Percentiles rank a stretch among this genome's conserved stretches.
These are phyloP conservation scores for Periplaneta americana DNA, from an alignment of 1,140 invertebrate genomes.

Conservation along the genomic window DNA sequence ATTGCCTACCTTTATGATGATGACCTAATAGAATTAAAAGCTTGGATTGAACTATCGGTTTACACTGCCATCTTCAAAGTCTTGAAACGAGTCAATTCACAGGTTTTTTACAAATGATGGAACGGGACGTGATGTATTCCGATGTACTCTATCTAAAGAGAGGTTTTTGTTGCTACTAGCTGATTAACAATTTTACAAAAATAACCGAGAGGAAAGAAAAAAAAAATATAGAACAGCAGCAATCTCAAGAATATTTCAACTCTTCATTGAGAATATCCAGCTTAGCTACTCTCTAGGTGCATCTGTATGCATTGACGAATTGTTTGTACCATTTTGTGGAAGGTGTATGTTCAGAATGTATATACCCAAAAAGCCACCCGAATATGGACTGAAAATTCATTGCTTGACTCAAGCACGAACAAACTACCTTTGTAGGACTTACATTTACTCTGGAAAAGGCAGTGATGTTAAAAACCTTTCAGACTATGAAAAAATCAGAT, in stretches of 20 bases:
- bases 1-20: too few species aligned
- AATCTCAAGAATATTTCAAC: constrained; percentile 27
- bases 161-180: background rate
- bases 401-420: constrained; percentile 1
- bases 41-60: background rate
- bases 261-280: constrained; percentile 35
- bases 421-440: constrained; percentile 26
- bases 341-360: constrained; percentile 36
- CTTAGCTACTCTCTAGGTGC: constrained; percentile 26
- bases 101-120: background rate
- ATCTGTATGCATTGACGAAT: constrained; percentile 30
- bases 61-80: background rate
- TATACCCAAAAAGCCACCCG: constrained; percentile 39
- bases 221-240: constrained; percentile 20
- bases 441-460: constrained; percentile 22
- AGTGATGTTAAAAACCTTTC: background rate
- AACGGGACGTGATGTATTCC: too few species aligned
- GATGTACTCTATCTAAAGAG: background rate
- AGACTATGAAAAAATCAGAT: background rate
- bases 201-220: background rate
- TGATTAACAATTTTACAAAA: background rate
- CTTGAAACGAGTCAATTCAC: background rate
- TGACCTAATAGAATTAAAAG: too few species aligned
- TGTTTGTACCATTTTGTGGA: constrained; percentile 35
- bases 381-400: constrained; percentile 40